These are phyloP conservation scores for Arnoldichthys spilopterus DNA, from an alignment of 2,797 vertebrate species.

Conservation along the genomic window DNA sequence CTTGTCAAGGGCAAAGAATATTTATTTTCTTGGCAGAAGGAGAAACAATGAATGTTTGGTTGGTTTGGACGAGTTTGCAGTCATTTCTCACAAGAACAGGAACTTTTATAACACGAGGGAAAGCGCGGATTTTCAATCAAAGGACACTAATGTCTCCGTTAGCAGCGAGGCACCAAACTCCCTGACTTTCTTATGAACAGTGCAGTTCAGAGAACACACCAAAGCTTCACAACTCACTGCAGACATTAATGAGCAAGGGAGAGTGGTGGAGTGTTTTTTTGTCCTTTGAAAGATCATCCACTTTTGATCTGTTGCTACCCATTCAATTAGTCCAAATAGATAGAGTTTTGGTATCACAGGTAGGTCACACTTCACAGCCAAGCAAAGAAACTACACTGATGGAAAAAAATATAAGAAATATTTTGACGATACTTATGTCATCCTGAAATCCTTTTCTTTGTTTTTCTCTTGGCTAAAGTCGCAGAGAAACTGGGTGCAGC, in stretches of 20 bases:
- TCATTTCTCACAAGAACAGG: constrained; percentile 72
- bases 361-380: constrained; percentile 6
- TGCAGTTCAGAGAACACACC: constrained; percentile 59
- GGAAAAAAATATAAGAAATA: background rate
- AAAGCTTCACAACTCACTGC: constrained; percentile 63
- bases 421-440: constrained; percentile 44
- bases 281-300: constrained; percentile 58
- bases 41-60: constrained; percentile 74
- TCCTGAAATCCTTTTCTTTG: constrained; percentile 30
- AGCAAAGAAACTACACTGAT: background rate
- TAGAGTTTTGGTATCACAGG: constrained; percentile 9
- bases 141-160: constrained; percentile 76
- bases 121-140: constrained; percentile 74
- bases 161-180: constrained; percentile 70
- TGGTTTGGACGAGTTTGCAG: constrained; percentile 69
- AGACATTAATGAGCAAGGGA: constrained; percentile 71
- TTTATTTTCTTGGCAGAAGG: constrained; percentile 76
- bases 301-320: constrained; percentile 33
- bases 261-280: constrained; percentile 44
- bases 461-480: constrained; percentile 45
- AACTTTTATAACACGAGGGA: constrained; percentile 63
- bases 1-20: constrained; percentile 77
- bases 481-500: constrained; percentile 34
- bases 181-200: constrained; percentile 70
- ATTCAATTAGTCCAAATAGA: constrained; percentile 28